Base-by-base conservation (phyloP, 1,140 invertebrate genomes). In the Achatina immaculata region DNA sequence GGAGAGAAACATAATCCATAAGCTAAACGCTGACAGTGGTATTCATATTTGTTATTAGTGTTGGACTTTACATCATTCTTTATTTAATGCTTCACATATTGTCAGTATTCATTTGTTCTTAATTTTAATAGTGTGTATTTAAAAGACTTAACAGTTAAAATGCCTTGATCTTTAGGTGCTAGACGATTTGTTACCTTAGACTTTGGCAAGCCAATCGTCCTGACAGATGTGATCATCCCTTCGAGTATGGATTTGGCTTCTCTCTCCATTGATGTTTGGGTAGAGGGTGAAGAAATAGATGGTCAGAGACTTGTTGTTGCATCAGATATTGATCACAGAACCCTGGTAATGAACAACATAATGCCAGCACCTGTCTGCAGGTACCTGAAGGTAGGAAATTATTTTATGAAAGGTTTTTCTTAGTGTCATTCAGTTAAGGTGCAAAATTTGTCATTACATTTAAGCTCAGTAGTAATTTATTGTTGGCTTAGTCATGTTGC, bases 191-290 rank as follows among this genome's bases (percentile, higher is more conserved):
- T 98, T 66, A 95, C 96, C 16, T 92, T 98, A 21, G 96, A 98
- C 91, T 97, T 98, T 91, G 96, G 96, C 34, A 94, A 95, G 82
- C 94, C 95, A 1, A 92, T 97, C 66, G 90, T 96, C 0, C 92
- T 98, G 7, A 98, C 96, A 0, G 97, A 98, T 90, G 91, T 98
- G 81, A 92, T 96, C 84, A 95, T 98, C 83, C 96, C 97, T 21
- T 93, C 95, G 0, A 98, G 96, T 88, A 93, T 94, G 78, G 96
- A 97, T 89, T 90, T 98, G 45, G 95, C 96, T 4, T 97, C 96
- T 0, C 89, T 98, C 0, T 95, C 95, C 68, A 95, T 98, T 83
- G 96, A 98, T 89, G 95, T 96, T 68, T 98, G 96, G 96, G 93
- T 89, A 14, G 84, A 90, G 78, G 94, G 94, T 72, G 96, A 97